Evolutionary conservation across 2,888 invertebrate genomes (phyloP), one percentile per base, ranked within the genome.

Genomic region (Dryococelus australis): DNA sequence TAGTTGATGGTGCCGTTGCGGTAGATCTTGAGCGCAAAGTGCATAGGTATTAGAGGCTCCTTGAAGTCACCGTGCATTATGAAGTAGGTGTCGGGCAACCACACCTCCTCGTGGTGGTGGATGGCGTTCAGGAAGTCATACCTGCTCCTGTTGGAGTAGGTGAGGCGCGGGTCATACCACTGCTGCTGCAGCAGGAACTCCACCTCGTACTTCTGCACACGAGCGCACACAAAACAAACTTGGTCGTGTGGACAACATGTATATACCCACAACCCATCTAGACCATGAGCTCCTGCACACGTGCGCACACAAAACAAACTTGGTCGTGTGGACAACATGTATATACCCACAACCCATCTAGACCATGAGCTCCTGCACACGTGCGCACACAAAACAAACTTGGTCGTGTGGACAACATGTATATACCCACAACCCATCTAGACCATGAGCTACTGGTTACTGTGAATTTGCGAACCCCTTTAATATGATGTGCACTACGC

Each of bases 61-160:
- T 98, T 98, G 93, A 98, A 98, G 93, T 98, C 98, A 89, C 98
- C 98, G 93, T 98, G 98, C 97, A 98, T 98, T 92, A 98, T 98
- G 94, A 98, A 98, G 93, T 98, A 98, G 88, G 98, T 98, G 94
- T 98, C 98, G 89, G 98, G 98, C 91, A 98, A 94, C 98, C 98
- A 98, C 92, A 98, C 96, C 92, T 97, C 96, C 92, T 97, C 96
- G 94, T 97, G 96, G 92, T 98, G 98, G 93, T 98, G 98, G 91
- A 98, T 96, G 90, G 97, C 98, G 93, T 98, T 98, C 91, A 98
- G 94, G 93, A 96, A 98, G 91, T 97, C 96, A 94, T 97, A 97
- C 91, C 96, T 95, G 90, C 97, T 97, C 92, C 96, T 96, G 93
- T 98, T 98, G 91, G 97, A 96, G 93, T 98, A 98, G 90, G 96